These are phyloP conservation scores for Autographa pulchrina DNA, from an alignment of 2,888 invertebrate species.

Conservation along the genomic window DNA sequence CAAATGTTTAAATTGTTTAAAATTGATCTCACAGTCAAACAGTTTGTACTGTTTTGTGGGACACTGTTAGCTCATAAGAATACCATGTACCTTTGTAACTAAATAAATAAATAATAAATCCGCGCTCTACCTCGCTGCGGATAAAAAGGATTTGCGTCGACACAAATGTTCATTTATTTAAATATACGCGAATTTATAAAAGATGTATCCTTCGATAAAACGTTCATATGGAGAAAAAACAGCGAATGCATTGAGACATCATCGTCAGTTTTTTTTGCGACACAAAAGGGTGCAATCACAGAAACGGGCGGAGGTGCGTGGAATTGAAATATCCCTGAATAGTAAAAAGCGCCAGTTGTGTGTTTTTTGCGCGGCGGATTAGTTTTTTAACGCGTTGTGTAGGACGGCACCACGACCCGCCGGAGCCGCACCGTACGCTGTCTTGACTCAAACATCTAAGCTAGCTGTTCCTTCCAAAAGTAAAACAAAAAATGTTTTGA, in stretches of 20 bases:
- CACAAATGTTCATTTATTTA: conserved; percentile 63
- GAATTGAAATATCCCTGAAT: conserved; percentile 60
- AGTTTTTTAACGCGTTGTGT: conserved; percentile 46
- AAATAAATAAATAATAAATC: too few relatives aligned
- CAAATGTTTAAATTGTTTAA: too few relatives aligned
- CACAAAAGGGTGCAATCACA: conserved; percentile 73
- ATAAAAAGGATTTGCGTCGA: conserved; percentile 68
- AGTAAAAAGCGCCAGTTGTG: conserved; percentile 71
- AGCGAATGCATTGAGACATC: conserved; percentile 76
- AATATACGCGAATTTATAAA: conserved; percentile 65
- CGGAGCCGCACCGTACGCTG: neutral
- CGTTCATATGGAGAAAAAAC: conserved; percentile 37
- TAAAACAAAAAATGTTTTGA: too few relatives aligned
- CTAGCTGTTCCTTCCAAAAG: too few relatives aligned
- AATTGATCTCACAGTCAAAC: too few relatives aligned
- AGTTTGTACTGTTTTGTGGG: too few relatives aligned
- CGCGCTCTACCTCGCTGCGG: conserved; percentile 57
- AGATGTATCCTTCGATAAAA: conserved; percentile 54
- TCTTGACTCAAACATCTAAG: too few relatives aligned
- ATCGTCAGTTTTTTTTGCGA: conserved; percentile 62
- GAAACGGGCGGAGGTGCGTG: conserved; percentile 60
- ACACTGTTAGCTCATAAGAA: too few relatives aligned
- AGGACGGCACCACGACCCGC: neutral
- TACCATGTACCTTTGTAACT: too few relatives aligned
- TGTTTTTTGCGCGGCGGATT: conserved; percentile 67